A percentile compares a stretch with the other conserved stretches of the same genome.
phyloP scores from a whole-genome alignment of 2,113 vertebrate genomes.

The Agapornis roseicollis region DNA sequence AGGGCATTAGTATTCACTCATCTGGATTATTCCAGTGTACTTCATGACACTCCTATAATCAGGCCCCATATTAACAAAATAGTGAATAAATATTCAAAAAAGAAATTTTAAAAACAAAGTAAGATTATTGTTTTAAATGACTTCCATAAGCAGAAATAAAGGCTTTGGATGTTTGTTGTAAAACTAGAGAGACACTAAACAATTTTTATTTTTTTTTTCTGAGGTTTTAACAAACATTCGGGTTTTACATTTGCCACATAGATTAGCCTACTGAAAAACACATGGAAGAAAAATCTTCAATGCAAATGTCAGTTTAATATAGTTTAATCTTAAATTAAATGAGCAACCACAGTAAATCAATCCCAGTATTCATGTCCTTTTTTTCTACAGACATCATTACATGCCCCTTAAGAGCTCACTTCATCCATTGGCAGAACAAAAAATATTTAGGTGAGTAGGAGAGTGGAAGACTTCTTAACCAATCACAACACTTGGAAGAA shows the following conservation, averaged over 20 bases:
- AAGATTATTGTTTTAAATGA: neutral
- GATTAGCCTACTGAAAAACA: neutral
- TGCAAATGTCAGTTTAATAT: neutral
- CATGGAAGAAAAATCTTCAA: neutral
- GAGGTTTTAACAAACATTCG: neutral
- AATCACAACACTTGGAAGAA: neutral
- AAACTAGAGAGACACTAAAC: neutral
- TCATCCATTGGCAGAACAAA: neutral
- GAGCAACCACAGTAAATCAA: neutral
- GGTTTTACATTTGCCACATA: neutral
- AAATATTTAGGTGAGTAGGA: neutral
- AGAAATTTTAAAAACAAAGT: neutral
- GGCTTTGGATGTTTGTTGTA: neutral
- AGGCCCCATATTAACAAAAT: neutral
- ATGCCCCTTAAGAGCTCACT: neutral
- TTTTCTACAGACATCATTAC: constrained; percentile 1
- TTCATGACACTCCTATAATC: neutral
- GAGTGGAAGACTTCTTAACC: neutral
- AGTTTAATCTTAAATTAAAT: neutral
- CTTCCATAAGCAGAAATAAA: neutral
- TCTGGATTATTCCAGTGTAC: neutral
- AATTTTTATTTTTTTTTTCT: neutral
- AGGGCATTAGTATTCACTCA: neutral
- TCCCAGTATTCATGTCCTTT: neutral
- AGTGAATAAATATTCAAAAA: neutral